Conservation (phyloP, 2,888 invertebrate species). For the Lepidonotus clava region DNA sequence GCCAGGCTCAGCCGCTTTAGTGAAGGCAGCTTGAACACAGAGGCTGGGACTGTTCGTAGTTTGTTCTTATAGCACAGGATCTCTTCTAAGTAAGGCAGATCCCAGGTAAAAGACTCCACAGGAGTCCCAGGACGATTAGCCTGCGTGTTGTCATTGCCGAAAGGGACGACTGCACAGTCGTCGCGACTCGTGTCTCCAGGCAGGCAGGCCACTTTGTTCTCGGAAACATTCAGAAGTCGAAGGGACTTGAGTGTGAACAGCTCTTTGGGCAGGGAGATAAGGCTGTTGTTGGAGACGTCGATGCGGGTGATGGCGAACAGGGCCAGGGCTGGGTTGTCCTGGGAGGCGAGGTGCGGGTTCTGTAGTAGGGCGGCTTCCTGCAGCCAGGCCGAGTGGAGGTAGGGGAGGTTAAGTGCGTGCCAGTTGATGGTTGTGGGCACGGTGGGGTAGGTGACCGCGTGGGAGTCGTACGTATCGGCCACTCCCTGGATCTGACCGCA, state of each 20-base stretch:
- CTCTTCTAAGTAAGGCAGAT: constrained; percentile 90
- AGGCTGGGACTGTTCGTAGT: constrained; percentile 89
- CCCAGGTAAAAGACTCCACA: constrained; percentile 59
- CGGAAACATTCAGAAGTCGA: constrained; percentile 92
- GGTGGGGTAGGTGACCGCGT: constrained; percentile 38
- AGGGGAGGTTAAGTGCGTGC: constrained; percentile 87
- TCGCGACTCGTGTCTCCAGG: constrained; percentile 56
- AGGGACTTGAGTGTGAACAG: constrained; percentile 88
- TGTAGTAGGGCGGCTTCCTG: constrained; percentile 90
- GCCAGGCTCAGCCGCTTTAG: constrained; percentile 93
- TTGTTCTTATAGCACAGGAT: constrained; percentile 92
- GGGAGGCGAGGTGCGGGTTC: constrained; percentile 89
- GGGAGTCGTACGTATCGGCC: neutral
- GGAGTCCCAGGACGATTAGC: neutral
- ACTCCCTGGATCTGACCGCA: neutral
- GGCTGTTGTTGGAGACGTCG: constrained; percentile 94
- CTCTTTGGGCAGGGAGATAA: constrained; percentile 89
- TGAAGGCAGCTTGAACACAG: constrained; percentile 87
- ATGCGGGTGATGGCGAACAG: constrained; percentile 95
- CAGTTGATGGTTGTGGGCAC: constrained; percentile 89
- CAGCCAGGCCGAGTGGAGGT: constrained; percentile 89
- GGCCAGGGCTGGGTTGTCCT: constrained; percentile 84
- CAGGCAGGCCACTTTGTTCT: constrained; percentile 87
- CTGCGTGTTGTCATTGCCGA: neutral
- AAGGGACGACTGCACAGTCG: neutral